Evolutionary conservation across 2,888 invertebrate genomes (phyloP).

Genomic region (Trachelus troglodyta): DNA sequence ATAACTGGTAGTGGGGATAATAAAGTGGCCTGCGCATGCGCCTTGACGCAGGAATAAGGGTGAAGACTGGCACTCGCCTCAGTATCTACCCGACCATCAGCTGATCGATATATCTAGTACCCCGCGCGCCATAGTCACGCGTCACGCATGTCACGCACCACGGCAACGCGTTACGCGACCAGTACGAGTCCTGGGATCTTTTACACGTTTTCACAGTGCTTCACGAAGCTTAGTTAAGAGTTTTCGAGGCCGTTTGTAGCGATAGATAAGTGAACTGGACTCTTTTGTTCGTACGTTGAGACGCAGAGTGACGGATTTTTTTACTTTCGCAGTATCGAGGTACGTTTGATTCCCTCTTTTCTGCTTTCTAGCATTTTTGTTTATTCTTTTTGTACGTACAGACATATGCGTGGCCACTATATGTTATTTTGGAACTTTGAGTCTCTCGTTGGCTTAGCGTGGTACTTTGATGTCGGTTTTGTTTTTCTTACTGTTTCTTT

Average conservation of each 20-base stretch:
- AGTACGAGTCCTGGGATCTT: background rate
- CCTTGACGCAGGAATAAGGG: constrained; percentile 50
- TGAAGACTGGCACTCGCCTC: constrained; percentile 58
- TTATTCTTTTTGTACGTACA: too few species aligned
- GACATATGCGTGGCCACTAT: background rate
- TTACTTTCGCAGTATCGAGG: background rate
- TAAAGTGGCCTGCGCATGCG: constrained; percentile 43
- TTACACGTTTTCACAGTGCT: background rate
- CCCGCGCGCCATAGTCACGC: constrained; percentile 6
- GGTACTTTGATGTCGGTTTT: background rate
- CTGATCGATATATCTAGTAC: constrained; percentile 57
- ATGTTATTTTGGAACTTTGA: background rate
- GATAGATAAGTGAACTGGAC: background rate
- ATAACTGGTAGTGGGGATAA: background rate
- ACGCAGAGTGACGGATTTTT: background rate
- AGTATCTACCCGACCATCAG: constrained; percentile 64
- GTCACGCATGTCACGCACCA: constrained; percentile 14
- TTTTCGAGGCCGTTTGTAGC: background rate
- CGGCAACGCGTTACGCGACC: background rate
- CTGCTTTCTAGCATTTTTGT: background rate
- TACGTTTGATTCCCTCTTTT: background rate
- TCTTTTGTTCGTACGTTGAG: background rate
- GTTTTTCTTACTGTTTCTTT: background rate
- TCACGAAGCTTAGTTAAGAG: background rate
- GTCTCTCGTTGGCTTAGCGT: background rate